Percentiles rank a stretch among this genome's conserved stretches.
These are phyloP conservation scores for Noctua pronuba DNA, from an alignment of 2,888 invertebrate species.

Conservation along the genomic window DNA sequence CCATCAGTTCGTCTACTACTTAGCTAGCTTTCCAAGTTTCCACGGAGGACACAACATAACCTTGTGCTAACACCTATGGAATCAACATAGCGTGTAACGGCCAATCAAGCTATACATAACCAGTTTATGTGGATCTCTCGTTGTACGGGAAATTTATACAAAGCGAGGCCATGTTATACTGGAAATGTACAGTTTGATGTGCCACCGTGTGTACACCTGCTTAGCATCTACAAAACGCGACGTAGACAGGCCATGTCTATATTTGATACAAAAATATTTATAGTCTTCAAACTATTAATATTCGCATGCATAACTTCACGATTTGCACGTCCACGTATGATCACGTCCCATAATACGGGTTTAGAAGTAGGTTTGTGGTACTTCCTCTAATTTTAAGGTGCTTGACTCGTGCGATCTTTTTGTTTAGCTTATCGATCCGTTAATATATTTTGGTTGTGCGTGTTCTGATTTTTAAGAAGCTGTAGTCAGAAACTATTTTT, in stretches of 20 bases:
- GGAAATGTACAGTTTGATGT: too few species aligned
- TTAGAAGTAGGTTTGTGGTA: slow-evolving; percentile 58
- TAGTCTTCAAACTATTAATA: slow-evolving; percentile 48
- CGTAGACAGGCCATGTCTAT: slow-evolving; percentile 23
- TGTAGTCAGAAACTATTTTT: background rate
- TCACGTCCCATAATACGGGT: slow-evolving; percentile 32
- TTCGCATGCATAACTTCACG: slow-evolving; percentile 51
- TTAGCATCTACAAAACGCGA: slow-evolving; percentile 16
- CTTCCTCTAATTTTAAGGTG: slow-evolving; percentile 46
- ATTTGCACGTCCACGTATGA: slow-evolving; percentile 15
- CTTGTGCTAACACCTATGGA: background rate
- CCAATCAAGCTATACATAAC: too few species aligned
- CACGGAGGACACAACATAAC: background rate
- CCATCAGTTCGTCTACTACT: background rate
- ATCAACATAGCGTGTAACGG: background rate
- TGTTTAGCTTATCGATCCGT: slow-evolving; percentile 22
- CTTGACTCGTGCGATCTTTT: slow-evolving; percentile 13
- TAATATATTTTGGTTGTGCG: slow-evolving; percentile 3
- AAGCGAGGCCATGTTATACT: too few species aligned
- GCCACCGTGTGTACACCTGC: background rate
- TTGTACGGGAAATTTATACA: too few species aligned
- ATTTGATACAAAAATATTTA: slow-evolving; percentile 47
- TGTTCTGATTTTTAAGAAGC: background rate
- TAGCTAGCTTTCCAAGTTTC: background rate
- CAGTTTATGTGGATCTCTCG: too few species aligned